Evolutionary conservation across 2,113 vertebrate species (phyloP).

Genomic region (Rhineura floridana): DNA sequence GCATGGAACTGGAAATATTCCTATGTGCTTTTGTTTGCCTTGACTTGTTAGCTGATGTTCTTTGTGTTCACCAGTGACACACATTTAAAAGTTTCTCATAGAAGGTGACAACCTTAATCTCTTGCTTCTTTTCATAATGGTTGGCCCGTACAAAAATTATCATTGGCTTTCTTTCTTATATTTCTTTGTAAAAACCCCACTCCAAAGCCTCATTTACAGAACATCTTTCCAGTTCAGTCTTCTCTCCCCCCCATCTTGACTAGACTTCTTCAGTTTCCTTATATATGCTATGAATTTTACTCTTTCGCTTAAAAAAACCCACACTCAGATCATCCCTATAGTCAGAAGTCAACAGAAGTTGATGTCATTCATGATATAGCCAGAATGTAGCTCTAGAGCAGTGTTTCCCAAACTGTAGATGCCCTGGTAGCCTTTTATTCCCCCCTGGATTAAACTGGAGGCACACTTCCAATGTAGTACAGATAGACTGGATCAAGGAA

Average conservation of each 20-base stretch:
- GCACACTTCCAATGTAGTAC: neutral
- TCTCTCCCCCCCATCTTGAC: neutral
- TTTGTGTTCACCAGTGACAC: neutral
- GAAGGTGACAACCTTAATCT: neutral
- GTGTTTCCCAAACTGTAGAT: neutral
- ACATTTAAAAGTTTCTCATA: neutral
- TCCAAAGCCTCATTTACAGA: neutral
- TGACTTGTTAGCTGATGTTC: neutral
- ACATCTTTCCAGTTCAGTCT: neutral
- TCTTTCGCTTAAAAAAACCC: neutral
- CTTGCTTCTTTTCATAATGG: neutral
- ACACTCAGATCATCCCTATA: neutral
- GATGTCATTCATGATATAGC: neutral
- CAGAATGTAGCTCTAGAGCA: neutral
- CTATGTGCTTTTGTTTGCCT: neutral
- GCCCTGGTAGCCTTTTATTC: neutral
- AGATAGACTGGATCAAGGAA: neutral
- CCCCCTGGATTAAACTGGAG: neutral
- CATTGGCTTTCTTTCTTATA: neutral
- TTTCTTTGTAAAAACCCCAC: too few relatives aligned
- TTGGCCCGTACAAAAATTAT: neutral
- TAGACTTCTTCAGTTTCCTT: neutral
- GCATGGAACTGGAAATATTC: neutral
- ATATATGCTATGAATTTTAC: neutral
- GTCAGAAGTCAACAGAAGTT: neutral